A percentile compares a stretch with the other conserved stretches of the same genome.
Evolutionary conservation across 1,140 invertebrate species (phyloP).

Genomic region (Drosophila tristis): DNA sequence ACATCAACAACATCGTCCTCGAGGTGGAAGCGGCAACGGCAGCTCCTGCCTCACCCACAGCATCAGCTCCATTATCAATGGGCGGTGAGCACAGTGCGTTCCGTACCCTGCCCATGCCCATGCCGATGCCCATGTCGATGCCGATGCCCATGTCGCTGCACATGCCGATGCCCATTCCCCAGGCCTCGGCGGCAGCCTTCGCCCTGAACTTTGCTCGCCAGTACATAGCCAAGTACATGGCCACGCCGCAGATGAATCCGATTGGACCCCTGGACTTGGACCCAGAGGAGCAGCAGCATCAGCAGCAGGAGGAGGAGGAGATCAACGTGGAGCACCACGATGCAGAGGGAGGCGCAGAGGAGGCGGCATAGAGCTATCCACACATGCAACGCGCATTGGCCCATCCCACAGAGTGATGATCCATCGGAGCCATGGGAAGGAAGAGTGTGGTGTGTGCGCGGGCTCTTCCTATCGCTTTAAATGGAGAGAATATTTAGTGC

Average conservation of each 20-base stretch:
- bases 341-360: constrained; percentile 65
- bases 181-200: constrained; percentile 83
- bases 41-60: constrained; percentile 79
- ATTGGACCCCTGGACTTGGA: not conserved
- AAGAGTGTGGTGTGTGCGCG: no score
- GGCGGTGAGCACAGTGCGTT: constrained; percentile 95
- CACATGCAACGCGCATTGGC: no score
- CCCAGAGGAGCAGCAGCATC: not conserved
- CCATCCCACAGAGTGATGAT: not conserved
- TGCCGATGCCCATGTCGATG: constrained; percentile 32
- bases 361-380: constrained; percentile 10
- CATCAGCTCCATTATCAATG: constrained; percentile 87
- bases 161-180: constrained; percentile 74
- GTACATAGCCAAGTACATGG: constrained; percentile 83
- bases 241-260: constrained; percentile 24
- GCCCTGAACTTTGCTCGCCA: constrained; percentile 84
- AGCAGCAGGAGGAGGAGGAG: constrained; percentile 87
- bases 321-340: constrained; percentile 90
- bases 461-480: constrained; percentile 67
- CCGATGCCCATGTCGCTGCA: constrained; percentile 81
- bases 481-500: constrained; percentile 63
- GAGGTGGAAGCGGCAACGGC: constrained; percentile 33
- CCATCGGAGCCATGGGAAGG: not conserved
- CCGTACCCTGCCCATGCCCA: constrained; percentile 84
- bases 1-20: constrained; percentile 11